Conservation (phyloP, 2,113 vertebrate genomes). For the Empidonax traillii region DNA sequence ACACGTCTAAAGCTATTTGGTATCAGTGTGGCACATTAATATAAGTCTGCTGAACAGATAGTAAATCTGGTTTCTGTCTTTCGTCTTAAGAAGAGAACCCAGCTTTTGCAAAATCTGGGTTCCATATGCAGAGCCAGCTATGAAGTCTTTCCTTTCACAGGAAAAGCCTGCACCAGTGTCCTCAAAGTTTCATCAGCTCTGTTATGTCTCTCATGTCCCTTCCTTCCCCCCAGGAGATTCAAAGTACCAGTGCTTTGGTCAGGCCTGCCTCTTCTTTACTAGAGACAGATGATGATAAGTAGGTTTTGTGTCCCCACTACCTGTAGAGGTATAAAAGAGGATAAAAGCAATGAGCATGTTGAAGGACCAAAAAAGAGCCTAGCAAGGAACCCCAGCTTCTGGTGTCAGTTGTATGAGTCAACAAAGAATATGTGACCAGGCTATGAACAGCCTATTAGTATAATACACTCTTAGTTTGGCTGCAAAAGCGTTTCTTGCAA, state of each 20-base stretch:
- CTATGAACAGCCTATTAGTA: not conserved
- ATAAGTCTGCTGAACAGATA: constrained; percentile 53
- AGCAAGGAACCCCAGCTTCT: not conserved
- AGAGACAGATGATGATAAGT: not conserved
- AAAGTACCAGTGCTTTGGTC: not conserved
- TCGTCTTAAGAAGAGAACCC: constrained; percentile 38
- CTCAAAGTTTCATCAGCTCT: constrained; percentile 52
- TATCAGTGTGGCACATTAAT: constrained; percentile 5
- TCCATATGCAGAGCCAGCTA: constrained; percentile 64
- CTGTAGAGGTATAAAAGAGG: not conserved
- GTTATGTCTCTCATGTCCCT: constrained; percentile 8
- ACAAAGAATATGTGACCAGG: not conserved
- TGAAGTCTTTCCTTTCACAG: constrained; percentile 66
- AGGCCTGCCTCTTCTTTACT: not conserved
- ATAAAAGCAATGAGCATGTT: not conserved
- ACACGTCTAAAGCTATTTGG: not conserved
- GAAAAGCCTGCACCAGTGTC: constrained; percentile 59
- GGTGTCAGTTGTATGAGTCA: not conserved
- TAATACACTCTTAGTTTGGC: not conserved
- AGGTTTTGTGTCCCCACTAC: not conserved
- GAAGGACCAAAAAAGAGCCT: not conserved
- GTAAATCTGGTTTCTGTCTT: constrained; percentile 50
- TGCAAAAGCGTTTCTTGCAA: not conserved
- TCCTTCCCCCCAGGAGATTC: constrained; percentile 3
- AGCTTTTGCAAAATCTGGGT: constrained; percentile 61